Evolutionary conservation across 2,888 invertebrate genomes (phyloP).

Genomic region (Cyaniris semiargus): DNA sequence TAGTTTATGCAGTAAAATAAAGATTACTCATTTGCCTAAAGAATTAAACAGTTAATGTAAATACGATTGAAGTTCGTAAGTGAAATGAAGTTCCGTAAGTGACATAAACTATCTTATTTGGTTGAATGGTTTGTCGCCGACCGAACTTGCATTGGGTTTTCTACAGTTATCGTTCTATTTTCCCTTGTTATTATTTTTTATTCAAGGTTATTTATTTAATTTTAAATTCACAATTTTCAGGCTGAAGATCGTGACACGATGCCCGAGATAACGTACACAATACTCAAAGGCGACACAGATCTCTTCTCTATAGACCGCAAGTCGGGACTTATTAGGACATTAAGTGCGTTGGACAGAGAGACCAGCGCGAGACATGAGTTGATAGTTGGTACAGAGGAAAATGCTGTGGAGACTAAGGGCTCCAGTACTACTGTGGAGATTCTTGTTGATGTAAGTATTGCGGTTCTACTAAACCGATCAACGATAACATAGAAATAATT

Average conservation of each 20-base stretch:
- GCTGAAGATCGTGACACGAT: constrained; percentile 91
- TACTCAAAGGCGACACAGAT: constrained; percentile 89
- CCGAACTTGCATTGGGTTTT: no score
- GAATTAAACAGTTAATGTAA: no score
- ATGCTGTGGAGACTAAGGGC: constrained; percentile 84
- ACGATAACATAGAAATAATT: no score
- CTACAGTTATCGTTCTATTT: no score
- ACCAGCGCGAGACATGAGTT: constrained; percentile 86
- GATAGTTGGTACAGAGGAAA: constrained; percentile 91
- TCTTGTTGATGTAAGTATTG: constrained; percentile 83
- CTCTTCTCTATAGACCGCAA: constrained; percentile 91
- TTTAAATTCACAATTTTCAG: constrained; percentile 58
- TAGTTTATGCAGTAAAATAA: no score
- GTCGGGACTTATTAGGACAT: constrained; percentile 88
- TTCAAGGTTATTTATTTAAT: not conserved
- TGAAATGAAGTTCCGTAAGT: no score
- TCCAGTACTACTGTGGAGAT: constrained; percentile 88
- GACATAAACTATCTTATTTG: no score
- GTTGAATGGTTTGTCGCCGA: no score
- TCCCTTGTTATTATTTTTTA: no score
- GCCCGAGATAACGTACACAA: constrained; percentile 90
- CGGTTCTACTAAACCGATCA: no score
- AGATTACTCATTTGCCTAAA: no score
- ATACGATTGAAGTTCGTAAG: no score
- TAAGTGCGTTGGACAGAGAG: constrained; percentile 89